Percentiles rank a stretch among this genome's conserved stretches.
Conservation (phyloP, 2,113 vertebrate species). For the Meriones unguiculatus region DNA sequence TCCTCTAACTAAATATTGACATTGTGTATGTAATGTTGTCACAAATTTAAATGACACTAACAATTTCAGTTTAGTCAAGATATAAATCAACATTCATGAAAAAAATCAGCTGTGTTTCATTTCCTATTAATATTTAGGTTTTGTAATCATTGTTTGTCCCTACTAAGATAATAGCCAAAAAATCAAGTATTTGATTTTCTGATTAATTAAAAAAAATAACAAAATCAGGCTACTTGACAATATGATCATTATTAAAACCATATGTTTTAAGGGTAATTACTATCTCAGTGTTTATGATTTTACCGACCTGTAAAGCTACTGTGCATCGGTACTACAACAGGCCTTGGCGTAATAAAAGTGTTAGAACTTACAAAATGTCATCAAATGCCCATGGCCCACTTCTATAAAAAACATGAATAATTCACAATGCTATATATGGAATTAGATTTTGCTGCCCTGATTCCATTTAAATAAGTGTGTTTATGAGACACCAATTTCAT, state of each 20-base stretch:
- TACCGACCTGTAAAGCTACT: conserved; percentile 67
- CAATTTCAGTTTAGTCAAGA: conserved; percentile 1
- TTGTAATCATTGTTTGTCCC: conserved; percentile 30
- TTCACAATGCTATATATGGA: conserved; percentile 80
- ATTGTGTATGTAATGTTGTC: background rate
- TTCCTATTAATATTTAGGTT: background rate
- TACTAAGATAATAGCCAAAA: conserved; percentile 67
- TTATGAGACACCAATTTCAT: conserved; percentile 81
- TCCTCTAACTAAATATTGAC: background rate
- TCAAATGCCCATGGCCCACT: conserved; percentile 79
- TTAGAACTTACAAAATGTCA: conserved; percentile 80
- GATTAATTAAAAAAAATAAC: conserved; percentile 61
- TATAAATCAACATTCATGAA: conserved; percentile 40
- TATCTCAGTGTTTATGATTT: conserved; percentile 48
- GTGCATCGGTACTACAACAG: conserved; percentile 47
- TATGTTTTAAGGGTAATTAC: conserved; percentile 29
- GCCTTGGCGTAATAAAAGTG: conserved; percentile 77
- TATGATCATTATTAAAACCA: conserved; percentile 69
- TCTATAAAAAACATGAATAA: conserved; percentile 84
- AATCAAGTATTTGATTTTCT: conserved; percentile 61
- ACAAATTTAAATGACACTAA: background rate
- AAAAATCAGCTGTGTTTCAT: background rate
- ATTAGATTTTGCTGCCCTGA: conserved; percentile 77
- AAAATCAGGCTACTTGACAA: conserved; percentile 74
- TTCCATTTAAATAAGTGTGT: conserved; percentile 83